Conservation (phyloP, 2,888 invertebrate genomes). For the Tetragnatha montana region DNA sequence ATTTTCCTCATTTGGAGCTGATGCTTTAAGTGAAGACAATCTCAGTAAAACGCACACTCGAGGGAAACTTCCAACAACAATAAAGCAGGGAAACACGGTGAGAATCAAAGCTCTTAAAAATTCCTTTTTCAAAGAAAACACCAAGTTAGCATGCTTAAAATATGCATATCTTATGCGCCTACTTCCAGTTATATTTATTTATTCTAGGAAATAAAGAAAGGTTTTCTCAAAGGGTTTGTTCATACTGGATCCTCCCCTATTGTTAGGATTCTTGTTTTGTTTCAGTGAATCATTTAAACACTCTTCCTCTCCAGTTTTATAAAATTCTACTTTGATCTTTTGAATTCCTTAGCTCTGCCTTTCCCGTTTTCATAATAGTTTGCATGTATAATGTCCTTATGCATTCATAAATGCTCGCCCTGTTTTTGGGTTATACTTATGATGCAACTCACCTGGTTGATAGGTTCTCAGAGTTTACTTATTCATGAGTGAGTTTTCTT, state of each 20-base stretch:
- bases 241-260: slow-evolving; percentile 1
- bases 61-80: background rate
- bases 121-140: background rate
- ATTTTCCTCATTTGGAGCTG: background rate
- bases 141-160: background rate
- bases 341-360: slow-evolving; percentile 5
- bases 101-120: background rate
- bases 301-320: slow-evolving; percentile 8
- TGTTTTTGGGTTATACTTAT: background rate
- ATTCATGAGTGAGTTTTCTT: background rate
- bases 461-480: background rate
- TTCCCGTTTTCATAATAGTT: slow-evolving; percentile 6
- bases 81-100: background rate
- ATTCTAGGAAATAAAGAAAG: background rate
- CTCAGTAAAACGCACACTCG: background rate
- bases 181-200: background rate
- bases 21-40: background rate
- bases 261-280: background rate
- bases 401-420: slow-evolving; percentile 31
- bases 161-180: background rate
- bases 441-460: background rate
- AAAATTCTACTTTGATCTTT: slow-evolving; percentile 19
- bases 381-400: slow-evolving; percentile 8
- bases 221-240: slow-evolving; percentile 6
- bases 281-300: slow-evolving; percentile 12